Evolutionary conservation across 2,113 vertebrate species (phyloP), one percentile per base, ranked within the genome.

Genomic region (Calyptommatus sinebrachiatus): DNA sequence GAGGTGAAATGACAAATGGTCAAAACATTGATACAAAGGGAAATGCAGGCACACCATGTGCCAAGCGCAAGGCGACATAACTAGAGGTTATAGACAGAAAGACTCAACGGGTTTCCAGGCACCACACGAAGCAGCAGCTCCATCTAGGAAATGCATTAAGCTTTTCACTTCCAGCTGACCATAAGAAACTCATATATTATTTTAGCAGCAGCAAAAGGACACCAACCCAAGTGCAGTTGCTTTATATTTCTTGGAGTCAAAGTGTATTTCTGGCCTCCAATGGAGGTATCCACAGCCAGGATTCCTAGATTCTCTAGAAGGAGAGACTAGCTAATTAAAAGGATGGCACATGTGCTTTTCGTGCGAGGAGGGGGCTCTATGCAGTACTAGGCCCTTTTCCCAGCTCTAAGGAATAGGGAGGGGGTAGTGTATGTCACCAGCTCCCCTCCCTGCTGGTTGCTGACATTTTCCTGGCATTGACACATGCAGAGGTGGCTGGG

Each of bases 391-490:
- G 76, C 70, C 63, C 68, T 79, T 77, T 61, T 63, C 65, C 79
- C 79, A 76, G 73, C 65, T 81, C 57, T 65, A 60, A 67, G 46
- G 73, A 77, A 26, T 21, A n/a, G 62, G 14, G 45, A 63, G 48
- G 41, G 24, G 79, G 29, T 83, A 46, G 76, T 76, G 61, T 83
- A 62, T 20, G 11, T 77, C 66, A 20, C 66, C 12, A 60, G 75
- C 73, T 82, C 71, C 57, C 82, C 78, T 69, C 50, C 31, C 77
- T 57, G 50, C 77, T 77, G 41, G 31, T 24, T 68, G 46, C 79
- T 81, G 79, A 81, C 79, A 81, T 81, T 81, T 81, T 69, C 66
- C 73, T 81, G 79, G 79, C 79, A 81, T 45, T 48, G 79, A 76
- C 65, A 70, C 66, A 76, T 76, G 79, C 73, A 66, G 79, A 81